A percentile compares a stretch with the other conserved stretches of the same genome.
Conservation (phyloP, 2,888 invertebrate genomes). For the Synergus umbraculus region DNA sequence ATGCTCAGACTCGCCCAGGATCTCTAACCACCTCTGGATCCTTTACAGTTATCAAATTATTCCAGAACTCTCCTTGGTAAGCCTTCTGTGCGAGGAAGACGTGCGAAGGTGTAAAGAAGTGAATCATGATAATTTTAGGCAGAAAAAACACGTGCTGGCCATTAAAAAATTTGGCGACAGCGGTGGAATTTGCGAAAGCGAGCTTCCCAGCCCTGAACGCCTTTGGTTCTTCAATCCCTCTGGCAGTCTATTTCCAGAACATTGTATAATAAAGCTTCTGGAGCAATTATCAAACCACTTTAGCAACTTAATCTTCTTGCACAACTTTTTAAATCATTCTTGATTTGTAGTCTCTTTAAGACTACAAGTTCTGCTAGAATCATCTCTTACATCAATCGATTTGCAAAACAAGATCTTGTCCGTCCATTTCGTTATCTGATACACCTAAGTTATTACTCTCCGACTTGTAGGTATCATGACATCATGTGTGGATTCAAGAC, state of each 20-base stretch:
- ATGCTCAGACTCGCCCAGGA: constrained; percentile 57
- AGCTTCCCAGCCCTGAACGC: background rate
- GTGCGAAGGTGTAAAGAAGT: no score
- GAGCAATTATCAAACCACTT: no score
- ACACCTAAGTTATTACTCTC: constrained; percentile 34
- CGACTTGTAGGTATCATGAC: background rate
- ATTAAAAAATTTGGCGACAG: no score
- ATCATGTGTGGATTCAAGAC: constrained; percentile 19
- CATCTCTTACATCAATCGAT: constrained; percentile 26
- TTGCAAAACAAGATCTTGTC: constrained; percentile 18
- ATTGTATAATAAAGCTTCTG: no score
- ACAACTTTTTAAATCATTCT: background rate
- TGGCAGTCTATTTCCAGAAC: no score
- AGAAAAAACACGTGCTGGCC: no score
- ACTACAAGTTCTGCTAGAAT: background rate
- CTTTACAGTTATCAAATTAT: constrained; percentile 19
- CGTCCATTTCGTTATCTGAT: constrained; percentile 37
- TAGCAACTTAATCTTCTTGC: background rate
- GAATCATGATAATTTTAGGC: no score
- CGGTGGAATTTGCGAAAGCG: no score
- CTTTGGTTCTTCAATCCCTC: no score
- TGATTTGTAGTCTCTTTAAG: background rate
- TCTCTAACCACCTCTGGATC: constrained; percentile 42
- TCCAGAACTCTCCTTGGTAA: no score
- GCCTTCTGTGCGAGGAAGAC: no score